These are phyloP conservation scores for Oedothorax gibbosus DNA, from an alignment of 1,140 invertebrate species.

Conservation along the genomic window DNA sequence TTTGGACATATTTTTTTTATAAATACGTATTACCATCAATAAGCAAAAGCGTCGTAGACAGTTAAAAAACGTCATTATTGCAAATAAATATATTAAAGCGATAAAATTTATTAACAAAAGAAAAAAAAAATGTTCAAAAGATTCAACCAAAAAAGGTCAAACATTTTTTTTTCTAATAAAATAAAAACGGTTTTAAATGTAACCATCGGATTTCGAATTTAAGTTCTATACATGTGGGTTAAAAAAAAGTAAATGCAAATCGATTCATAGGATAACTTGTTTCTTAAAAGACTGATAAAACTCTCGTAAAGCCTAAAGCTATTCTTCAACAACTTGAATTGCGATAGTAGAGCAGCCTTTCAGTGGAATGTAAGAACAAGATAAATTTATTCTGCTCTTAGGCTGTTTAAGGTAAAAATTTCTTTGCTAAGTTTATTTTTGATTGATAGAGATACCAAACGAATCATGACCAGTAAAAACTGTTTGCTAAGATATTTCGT, in stretches of 20 bases:
- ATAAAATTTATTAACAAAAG: no score
- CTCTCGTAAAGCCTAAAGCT: neutral
- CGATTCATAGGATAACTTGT: constrained; percentile 23
- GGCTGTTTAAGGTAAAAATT: constrained; percentile 4
- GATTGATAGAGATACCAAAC: neutral
- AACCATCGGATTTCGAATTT: no score
- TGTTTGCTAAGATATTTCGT: neutral
- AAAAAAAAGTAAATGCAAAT: neutral
- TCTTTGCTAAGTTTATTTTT: constrained; percentile 19
- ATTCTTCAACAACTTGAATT: constrained; percentile 25
- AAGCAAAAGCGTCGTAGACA: no score
- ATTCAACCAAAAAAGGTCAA: no score
- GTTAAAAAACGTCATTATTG: no score
- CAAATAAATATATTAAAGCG: no score
- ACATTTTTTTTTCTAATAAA: no score
- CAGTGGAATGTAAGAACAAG: neutral
- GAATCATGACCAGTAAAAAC: constrained; percentile 31
- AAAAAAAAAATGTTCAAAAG: no score
- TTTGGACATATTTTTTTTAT: no score
- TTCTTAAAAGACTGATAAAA: constrained; percentile 30
- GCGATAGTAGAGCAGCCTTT: constrained; percentile 16
- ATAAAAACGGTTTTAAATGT: no score
- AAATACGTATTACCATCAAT: no score
- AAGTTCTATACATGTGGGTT: no score
- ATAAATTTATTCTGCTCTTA: constrained; percentile 17